phyloP scores from a whole-genome alignment of 1,140 invertebrate genomes.

The Papilio xuthus region DNA sequence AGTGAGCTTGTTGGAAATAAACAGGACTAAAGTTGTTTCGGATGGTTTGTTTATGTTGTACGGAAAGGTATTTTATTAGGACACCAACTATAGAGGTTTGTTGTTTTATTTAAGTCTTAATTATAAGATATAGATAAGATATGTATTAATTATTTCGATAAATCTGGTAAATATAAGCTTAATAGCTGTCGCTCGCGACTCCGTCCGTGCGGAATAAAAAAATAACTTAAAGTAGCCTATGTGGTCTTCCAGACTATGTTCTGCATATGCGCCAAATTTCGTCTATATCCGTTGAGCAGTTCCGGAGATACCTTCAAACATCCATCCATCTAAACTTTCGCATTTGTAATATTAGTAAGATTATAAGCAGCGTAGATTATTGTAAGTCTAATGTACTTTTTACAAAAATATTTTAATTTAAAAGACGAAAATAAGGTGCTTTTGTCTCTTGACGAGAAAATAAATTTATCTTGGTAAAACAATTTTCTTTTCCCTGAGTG shows the following conservation, averaged over 20 bases:
- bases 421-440: background rate
- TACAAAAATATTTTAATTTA: background rate
- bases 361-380: background rate
- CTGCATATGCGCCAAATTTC: no score
- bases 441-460: background rate
- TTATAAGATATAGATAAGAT: no score
- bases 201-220: no score
- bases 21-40: constrained; percentile 15
- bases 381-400: background rate
- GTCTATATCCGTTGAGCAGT: no score
- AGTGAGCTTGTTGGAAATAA: constrained; percentile 12
- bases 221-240: no score
- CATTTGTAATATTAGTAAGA: no score
- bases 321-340: no score
- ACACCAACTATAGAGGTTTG: background rate
- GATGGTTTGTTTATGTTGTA: constrained; percentile 20
- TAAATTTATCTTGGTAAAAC: background rate
- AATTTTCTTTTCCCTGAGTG: background rate
- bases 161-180: no score
- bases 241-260: no score
- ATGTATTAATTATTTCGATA: background rate
- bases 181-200: no score
- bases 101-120: background rate
- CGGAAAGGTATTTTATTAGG: background rate
- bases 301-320: no score